phyloP scores from a whole-genome alignment of 2,888 invertebrate species.

The Athripsodes cinereus region DNA sequence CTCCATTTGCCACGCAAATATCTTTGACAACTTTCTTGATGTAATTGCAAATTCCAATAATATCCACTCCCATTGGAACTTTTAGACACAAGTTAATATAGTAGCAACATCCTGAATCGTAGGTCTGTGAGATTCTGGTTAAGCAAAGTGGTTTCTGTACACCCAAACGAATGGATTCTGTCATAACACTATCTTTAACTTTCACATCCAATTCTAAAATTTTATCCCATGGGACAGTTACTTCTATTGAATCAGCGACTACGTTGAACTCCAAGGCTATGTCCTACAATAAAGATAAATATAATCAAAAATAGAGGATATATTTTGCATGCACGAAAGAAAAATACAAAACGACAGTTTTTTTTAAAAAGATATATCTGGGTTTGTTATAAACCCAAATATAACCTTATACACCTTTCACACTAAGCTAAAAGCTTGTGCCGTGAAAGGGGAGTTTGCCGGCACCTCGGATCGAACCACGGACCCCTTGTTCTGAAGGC shows the following conservation, averaged over 20 bases:
- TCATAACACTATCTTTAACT: conserved; percentile 73
- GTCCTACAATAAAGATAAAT: conserved; percentile 61
- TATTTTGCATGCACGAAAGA: too few species aligned
- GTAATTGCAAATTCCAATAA: conserved; percentile 72
- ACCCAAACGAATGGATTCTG: conserved; percentile 54
- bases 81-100: conserved; percentile 92
- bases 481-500: too few species aligned
- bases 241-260: conserved; percentile 96
- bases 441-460: too few species aligned
- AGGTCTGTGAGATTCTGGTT: conserved; percentile 92
- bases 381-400: too few species aligned
- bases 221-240: conserved; percentile 95
- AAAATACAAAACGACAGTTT: too few species aligned
- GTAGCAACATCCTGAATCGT: conserved; percentile 94
- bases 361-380: too few species aligned
- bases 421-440: too few species aligned
- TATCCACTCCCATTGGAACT: conserved; percentile 54
- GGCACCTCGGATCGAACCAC: too few species aligned
- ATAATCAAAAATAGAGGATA: too few species aligned
- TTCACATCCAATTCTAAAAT: conserved; percentile 75
- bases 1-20: conserved; percentile 84
- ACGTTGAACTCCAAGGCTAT: conserved; percentile 81
- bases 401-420: too few species aligned
- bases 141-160: conserved; percentile 63
- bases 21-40: conserved; percentile 85